Base-by-base conservation (phyloP, 2,888 invertebrate species). In the Apamea epomidion region DNA sequence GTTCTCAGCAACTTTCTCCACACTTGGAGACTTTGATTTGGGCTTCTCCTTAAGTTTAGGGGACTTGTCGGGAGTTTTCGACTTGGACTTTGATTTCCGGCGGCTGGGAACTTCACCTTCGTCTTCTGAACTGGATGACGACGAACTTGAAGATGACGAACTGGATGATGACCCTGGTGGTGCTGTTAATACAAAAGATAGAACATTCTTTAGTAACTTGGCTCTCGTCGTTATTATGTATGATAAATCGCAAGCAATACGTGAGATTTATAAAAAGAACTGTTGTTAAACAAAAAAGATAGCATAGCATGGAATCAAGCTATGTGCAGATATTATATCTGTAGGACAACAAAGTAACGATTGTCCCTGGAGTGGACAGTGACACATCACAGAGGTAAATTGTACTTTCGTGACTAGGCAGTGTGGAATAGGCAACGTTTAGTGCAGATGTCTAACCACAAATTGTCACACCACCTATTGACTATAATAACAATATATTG, bases 161-260 rank as follows among this genome's bases (percentile, higher is more conserved):
- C 97, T 97, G 0, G 97, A 97, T 0, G 97, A 97, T 0, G 97
- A 97, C 10, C 97, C 97, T 3, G 97, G 97, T 45, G 97, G 97
- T 18, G 96, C 97, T 96, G 91, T 70, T 42, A 71, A 71, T 45
- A 7, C 45, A 71, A 29, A 48, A 37, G 8, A 72, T 0, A n/a
- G n/a, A 62, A 45, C 7, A 14, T 54, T 60, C 4, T 69, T 65
- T 21, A 64, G 10, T 62, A n/a, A 69, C 14, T 72, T n/a, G 18
- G 4, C 18, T 72, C 18, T 37, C 6, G 3, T 65, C 4, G 18
- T 37, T 37, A n/a, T 37, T n/a, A 2, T 42, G 12, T n/a, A 21
- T n/a, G 4, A 65, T 7, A 67, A 18, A 67, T 7, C 18, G 18
- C n/a, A 37, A 37, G 21, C 12, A 65, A 37, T 67, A 37, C 7